These are phyloP conservation scores for Chiloscyllium punctatum DNA, from an alignment of 2,797 vertebrate species.

Conservation along the genomic window DNA sequence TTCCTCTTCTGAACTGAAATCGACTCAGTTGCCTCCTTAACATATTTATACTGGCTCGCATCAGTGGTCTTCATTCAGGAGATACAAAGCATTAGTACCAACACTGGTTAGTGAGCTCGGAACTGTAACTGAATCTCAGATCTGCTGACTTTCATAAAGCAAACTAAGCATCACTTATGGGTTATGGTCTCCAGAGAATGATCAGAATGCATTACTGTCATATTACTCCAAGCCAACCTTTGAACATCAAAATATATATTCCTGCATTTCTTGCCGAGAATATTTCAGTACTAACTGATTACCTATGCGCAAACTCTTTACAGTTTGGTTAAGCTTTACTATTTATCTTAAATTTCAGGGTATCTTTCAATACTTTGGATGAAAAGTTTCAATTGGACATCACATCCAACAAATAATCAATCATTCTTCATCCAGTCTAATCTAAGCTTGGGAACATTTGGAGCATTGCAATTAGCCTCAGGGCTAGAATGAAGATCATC, in stretches of 20 bases:
- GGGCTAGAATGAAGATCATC: not conserved
- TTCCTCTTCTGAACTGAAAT: not conserved
- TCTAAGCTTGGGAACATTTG: not conserved
- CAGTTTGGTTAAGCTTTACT: not conserved
- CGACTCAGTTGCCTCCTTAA: not conserved
- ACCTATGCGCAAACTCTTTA: not conserved
- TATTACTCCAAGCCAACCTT: not conserved
- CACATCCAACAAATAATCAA: not conserved
- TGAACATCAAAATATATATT: not conserved
- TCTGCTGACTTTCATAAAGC: not conserved
- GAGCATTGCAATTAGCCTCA: not conserved
- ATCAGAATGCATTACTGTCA: not conserved
- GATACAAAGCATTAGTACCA: not conserved
- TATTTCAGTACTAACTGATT: conserved; percentile 1
- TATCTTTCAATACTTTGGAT: not conserved
- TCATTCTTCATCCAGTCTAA: not conserved
- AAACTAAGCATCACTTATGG: not conserved
- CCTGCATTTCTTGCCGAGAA: not conserved
- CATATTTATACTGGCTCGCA: not conserved
- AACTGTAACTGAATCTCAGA: not conserved
- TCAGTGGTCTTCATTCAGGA: not conserved
- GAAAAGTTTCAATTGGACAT: not conserved
- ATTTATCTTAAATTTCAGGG: not conserved
- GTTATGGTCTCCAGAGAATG: not conserved
- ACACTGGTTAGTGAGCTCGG: not conserved